Evolutionary conservation across 2,888 invertebrate genomes (phyloP), one percentile per base, ranked within the genome.

Genomic region (Thereva unica): DNA sequence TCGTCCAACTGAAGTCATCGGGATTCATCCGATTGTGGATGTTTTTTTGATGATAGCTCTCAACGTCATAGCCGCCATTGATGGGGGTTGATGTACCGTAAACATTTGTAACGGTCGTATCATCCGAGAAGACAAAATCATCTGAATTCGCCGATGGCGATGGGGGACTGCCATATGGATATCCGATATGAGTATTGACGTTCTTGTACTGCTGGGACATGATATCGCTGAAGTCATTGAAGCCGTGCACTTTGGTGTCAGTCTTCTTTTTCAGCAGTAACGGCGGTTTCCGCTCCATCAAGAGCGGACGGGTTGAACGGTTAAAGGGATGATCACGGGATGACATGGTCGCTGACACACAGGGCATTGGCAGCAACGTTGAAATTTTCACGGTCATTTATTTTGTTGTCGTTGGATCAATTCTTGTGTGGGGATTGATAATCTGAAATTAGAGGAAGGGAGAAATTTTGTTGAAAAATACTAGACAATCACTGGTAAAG

Each of bases 101-200:
- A 64, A 44, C 34, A 7, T 34, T 10, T 41, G 41, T 9, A 38
- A 10, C 23, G 23, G 23, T 7, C 4, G 37, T 42, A 53, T 64
- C 73, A 66, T 78, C 78, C n/a, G 73, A 73, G 67, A 78, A 79
- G 42, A 75, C 73, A 69, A 78, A 79, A 70, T 78, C 78, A 67
- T 71, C 75, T 41, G 78, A 76, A 44, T 76, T 75, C 4, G 75
- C 76, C 5, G 78, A 78, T 8, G 79, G 79, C 44, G 80, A 78
- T 34, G 80, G 80, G 4, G 80, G 80, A 71, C 79, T 80, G 9
- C 80, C 80, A 10, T 80, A 80, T 37, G 80, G 80, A 72, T 80
- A 80, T 37, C 80, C 80, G 61, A 77, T 76, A 70, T 79, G 78
- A 66, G 76, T 76, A 68, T 77, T 78, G 55, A 79, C 69, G 71